phyloP scores from a whole-genome alignment of 2,888 invertebrate species.

The Spatulosminthurus flaviceps region DNA sequence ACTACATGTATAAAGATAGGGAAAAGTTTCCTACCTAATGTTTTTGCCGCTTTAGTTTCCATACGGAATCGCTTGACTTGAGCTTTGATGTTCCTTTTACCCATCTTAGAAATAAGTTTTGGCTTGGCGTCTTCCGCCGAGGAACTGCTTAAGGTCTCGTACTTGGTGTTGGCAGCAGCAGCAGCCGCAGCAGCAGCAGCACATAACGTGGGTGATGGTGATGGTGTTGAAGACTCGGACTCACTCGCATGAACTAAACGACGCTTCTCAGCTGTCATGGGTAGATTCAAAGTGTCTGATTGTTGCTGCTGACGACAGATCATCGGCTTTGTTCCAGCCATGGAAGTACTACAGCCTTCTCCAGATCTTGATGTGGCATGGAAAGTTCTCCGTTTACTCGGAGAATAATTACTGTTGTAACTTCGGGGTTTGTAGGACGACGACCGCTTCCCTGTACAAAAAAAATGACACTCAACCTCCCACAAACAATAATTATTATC shows the following conservation, averaged over 20 bases:
- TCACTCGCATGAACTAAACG: conserved; percentile 68
- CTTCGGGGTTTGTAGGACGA: conserved; percentile 61
- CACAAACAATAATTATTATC: not conserved
- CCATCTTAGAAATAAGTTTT: conserved; percentile 74
- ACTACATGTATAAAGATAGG: too few relatives aligned
- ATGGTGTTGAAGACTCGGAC: conserved; percentile 68
- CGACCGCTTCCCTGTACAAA: conserved; percentile 57
- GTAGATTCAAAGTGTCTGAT: conserved; percentile 37
- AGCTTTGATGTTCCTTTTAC: conserved; percentile 88
- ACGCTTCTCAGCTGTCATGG: conserved; percentile 47
- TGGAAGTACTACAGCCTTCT: conserved; percentile 37
- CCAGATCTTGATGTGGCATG: conserved; percentile 52
- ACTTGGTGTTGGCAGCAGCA: conserved; percentile 52
- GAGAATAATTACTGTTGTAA: conserved; percentile 58
- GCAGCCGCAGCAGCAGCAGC: too few relatives aligned
- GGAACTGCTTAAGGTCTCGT: conserved; percentile 60
- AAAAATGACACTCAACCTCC: not conserved
- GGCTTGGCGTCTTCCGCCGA: conserved; percentile 60
- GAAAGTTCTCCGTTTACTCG: conserved; percentile 53
- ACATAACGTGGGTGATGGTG: conserved; percentile 60
- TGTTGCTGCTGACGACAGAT: conserved; percentile 34
- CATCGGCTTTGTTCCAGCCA: not conserved
- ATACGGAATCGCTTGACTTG: conserved; percentile 88
- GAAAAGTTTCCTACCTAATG: conserved; percentile 72
- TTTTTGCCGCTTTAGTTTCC: conserved; percentile 97